A percentile compares a stretch with the other conserved stretches of the same genome.
phyloP scores from a whole-genome alignment of 23 tunicate genomes.

The Ascidia mentula region DNA sequence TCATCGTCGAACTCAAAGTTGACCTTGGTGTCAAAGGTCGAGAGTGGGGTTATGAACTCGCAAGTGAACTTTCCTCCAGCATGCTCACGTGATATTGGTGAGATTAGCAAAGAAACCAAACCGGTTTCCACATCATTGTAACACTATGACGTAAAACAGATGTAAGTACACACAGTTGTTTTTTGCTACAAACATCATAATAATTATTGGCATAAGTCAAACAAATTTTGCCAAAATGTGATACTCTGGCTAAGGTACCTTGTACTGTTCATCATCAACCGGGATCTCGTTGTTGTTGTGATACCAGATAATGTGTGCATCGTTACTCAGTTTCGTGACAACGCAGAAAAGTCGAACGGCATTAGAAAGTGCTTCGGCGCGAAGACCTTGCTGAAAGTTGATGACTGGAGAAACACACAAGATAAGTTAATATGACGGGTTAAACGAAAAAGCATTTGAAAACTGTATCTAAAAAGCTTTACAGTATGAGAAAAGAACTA shows the following conservation, averaged over 20 bases:
- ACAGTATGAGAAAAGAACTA: too few relatives aligned
- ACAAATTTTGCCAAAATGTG: too few relatives aligned
- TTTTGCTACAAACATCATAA: too few relatives aligned
- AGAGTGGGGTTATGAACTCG: constrained; percentile 84
- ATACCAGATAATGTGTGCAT: constrained; percentile 81
- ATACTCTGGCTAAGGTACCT: too few relatives aligned
- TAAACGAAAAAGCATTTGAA: too few relatives aligned
- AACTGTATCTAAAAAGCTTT: too few relatives aligned
- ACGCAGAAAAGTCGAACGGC: constrained; percentile 80
- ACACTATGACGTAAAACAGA: too few relatives aligned
- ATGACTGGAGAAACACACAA: constrained; percentile 44
- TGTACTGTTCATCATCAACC: constrained; percentile 28
- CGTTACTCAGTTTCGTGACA: constrained; percentile 60
- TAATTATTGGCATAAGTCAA: too few relatives aligned
- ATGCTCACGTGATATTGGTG: constrained; percentile 29
- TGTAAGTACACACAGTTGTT: too few relatives aligned
- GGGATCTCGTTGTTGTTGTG: constrained; percentile 48
- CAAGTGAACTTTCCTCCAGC: constrained; percentile 77
- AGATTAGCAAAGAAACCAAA: constrained; percentile 77
- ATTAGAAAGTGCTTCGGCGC: constrained; percentile 75
- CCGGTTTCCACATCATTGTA: constrained; percentile 59
- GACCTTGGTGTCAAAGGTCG: constrained; percentile 97
- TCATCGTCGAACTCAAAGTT: constrained; percentile 74
- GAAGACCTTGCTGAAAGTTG: constrained; percentile 88
- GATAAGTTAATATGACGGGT: neutral